Evolutionary conservation across 1,140 invertebrate species (phyloP).

Genomic region (Drosophila bocqueti): DNA sequence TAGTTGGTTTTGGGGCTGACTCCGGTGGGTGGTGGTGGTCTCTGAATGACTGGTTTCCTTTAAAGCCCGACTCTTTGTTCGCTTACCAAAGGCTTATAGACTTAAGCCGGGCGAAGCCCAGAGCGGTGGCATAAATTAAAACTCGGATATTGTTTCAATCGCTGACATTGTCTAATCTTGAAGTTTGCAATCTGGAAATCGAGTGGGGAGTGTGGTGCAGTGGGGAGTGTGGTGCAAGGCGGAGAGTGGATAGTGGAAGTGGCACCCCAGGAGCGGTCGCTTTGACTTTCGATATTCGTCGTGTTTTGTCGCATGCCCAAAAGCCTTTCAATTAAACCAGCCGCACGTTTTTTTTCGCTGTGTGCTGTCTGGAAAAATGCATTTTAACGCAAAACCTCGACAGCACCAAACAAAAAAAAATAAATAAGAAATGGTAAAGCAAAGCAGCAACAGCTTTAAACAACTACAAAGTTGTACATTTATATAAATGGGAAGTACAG

Average conservation of each 20-base stretch:
- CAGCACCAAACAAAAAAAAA: slow-evolving; percentile 15
- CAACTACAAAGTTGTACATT: slow-evolving; percentile 16
- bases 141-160: slow-evolving; percentile 52
- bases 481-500: slow-evolving; percentile 40
- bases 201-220: neutral
- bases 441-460: slow-evolving; percentile 24
- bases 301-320: slow-evolving; percentile 69
- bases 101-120: slow-evolving; percentile 36
- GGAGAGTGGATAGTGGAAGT: neutral
- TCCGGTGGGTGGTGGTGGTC: slow-evolving; percentile 10
- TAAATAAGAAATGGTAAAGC: slow-evolving; percentile 13
- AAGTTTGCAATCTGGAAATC: slow-evolving; percentile 45
- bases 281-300: slow-evolving; percentile 56
- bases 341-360: slow-evolving; percentile 58
- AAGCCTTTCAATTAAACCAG: slow-evolving; percentile 71
- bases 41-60: slow-evolving; percentile 34
- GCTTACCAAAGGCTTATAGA: slow-evolving; percentile 26
- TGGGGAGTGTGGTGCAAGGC: too few species aligned
- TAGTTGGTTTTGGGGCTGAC: neutral
- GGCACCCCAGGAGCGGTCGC: slow-evolving; percentile 16
- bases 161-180: slow-evolving; percentile 53
- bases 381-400: slow-evolving; percentile 70
- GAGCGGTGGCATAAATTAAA: slow-evolving; percentile 60
- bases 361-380: slow-evolving; percentile 36
- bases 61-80: slow-evolving; percentile 38